phyloP scores from a whole-genome alignment of 2,888 invertebrate genomes.

The Caradrina kadenii region DNA sequence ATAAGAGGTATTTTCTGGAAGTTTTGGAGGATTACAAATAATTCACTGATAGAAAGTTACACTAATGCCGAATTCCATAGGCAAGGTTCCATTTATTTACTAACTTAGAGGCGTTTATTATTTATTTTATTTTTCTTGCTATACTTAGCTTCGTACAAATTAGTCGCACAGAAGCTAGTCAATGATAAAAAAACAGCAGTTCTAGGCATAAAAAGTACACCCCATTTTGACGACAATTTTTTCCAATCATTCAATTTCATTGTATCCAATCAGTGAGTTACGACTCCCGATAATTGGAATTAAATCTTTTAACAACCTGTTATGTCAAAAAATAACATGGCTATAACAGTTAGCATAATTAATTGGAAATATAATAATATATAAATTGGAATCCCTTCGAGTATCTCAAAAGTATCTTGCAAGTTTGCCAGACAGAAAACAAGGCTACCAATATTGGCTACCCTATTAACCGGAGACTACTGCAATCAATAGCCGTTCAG shows the following conservation, averaged over 20 bases:
- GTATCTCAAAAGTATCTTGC: slow-evolving; percentile 17
- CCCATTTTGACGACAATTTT: background rate
- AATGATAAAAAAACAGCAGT: background rate
- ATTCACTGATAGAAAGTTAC: too few species aligned
- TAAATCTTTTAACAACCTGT: background rate
- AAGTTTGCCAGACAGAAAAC: slow-evolving; percentile 26
- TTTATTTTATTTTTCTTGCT: too few species aligned
- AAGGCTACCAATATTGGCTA: slow-evolving; percentile 18
- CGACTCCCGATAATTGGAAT: background rate
- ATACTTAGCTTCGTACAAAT: too few species aligned
- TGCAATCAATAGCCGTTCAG: slow-evolving; percentile 33
- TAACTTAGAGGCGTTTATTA: too few species aligned
- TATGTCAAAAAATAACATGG: slow-evolving; percentile 10
- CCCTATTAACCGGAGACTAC: slow-evolving; percentile 26
- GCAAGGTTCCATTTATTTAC: too few species aligned
- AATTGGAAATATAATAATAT: too few species aligned
- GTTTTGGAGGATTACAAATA: too few species aligned
- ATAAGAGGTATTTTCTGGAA: too few species aligned
- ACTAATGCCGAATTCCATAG: too few species aligned
- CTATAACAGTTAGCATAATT: background rate
- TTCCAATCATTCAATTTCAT: background rate
- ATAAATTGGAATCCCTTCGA: slow-evolving; percentile 9
- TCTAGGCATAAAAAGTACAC: background rate
- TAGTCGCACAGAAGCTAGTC: too few species aligned
- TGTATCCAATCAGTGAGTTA: slow-evolving; percentile 1